These are phyloP conservation scores for Myotis lucifugus DNA, from an alignment of 2,113 vertebrate genomes.

Conservation along the genomic window DNA sequence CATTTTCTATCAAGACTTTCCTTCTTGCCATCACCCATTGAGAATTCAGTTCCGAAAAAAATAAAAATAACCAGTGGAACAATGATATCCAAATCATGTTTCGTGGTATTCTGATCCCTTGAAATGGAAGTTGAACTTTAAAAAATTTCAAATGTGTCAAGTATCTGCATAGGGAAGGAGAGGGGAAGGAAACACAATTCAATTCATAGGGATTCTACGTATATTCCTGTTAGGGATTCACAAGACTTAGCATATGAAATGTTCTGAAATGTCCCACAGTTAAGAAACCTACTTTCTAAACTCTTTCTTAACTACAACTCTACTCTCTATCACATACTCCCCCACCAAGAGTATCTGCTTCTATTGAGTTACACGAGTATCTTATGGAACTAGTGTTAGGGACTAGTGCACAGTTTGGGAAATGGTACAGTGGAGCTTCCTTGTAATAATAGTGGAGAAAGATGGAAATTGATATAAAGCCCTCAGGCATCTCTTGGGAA, in stretches of 20 bases:
- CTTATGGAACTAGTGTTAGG: background rate
- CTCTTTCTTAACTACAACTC: background rate
- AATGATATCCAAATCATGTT: background rate
- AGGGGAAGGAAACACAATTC: background rate
- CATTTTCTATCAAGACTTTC: conserved; percentile 9
- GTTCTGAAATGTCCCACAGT: background rate
- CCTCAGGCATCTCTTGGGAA: background rate
- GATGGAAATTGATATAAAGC: background rate
- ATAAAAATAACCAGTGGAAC: background rate
- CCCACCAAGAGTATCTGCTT: background rate
- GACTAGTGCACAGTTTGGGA: background rate
- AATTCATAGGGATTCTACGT: background rate
- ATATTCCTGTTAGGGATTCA: background rate
- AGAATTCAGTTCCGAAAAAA: conserved; percentile 34
- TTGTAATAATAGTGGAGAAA: background rate
- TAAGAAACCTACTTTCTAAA: conserved; percentile 22
- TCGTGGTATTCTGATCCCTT: background rate
- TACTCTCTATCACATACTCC: background rate
- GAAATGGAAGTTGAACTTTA: background rate
- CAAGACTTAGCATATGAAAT: background rate
- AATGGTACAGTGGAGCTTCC: background rate
- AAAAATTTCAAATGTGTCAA: background rate
- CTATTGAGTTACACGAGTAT: background rate
- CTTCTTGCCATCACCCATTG: background rate
- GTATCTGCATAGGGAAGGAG: background rate